Evolutionary conservation across 2,113 vertebrate species (phyloP).

Genomic region (Solea solea): DNA sequence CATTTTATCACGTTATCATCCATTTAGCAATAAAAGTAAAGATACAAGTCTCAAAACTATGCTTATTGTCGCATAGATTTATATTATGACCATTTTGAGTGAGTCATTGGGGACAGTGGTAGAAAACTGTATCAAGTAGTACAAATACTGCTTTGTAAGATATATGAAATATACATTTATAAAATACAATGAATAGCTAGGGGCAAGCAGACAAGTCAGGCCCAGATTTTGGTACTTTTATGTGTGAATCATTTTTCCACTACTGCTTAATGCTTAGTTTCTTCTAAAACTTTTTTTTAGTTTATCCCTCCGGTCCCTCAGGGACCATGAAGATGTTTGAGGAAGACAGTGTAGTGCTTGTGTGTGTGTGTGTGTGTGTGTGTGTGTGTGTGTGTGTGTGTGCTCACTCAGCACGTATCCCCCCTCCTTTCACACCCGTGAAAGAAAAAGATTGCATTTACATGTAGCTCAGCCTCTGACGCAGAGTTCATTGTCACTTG

Average conservation of each 20-base stretch:
- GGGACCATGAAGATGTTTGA: slow-evolving; percentile 90
- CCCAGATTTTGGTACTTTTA: background rate
- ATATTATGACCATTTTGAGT: background rate
- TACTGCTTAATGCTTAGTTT: slow-evolving; percentile 22
- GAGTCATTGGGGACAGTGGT: background rate
- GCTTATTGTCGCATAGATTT: background rate
- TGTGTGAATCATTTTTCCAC: background rate
- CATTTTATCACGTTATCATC: no score
- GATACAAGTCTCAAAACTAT: no score
- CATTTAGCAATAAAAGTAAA: background rate
- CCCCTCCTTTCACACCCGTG: slow-evolving; percentile 82
- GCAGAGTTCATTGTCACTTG: slow-evolving; percentile 54
- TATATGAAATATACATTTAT: background rate
- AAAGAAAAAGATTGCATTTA: slow-evolving; percentile 9
- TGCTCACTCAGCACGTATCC: slow-evolving; percentile 77
- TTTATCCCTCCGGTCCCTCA: slow-evolving; percentile 85
- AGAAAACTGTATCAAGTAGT: no score
- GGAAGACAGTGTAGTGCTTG: slow-evolving; percentile 85
- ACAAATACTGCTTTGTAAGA: no score
- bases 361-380: no score
- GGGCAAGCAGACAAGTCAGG: no score
- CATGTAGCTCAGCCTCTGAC: slow-evolving; percentile 30
- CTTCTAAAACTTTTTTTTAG: slow-evolving; percentile 62
- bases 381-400: no score
- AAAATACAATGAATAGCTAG: no score